Base-by-base conservation (phyloP, 2,113 vertebrate species). In the Lophura nycthemera region DNA sequence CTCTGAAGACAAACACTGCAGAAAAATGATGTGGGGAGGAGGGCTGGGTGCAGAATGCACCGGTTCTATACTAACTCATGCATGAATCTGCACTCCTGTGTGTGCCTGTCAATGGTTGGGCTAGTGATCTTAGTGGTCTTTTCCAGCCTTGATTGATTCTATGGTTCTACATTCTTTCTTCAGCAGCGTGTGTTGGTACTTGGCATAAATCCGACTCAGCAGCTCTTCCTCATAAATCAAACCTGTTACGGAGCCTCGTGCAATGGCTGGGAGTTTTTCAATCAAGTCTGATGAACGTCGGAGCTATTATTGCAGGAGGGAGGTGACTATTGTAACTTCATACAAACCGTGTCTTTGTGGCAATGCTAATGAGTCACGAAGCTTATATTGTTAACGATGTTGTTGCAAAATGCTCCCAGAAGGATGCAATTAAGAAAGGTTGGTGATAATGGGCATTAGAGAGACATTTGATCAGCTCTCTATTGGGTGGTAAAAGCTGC, bases 341-440 rank as follows among this genome's bases (percentile, higher is more conserved):
- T 30, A 50, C 36, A 38, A 75, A 64, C 47, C 29, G 2, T n/a
- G 48, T 64, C 75, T 69, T 86, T 27, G 18, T 88, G 83, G 54
- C n/a, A 77, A 30, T 2, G 21, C 47, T 72, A 84, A 67, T 57
- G 74, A 84, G 64, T 77, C 60, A 47, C 47, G 56, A 69, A 86
- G 71, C 76, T 83, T 30, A 18, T 32, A 47, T 50, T 1, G 0
- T 48, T 88, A 74, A 74, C 6, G 48, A 74, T 13, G 8, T 13
- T 3, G 0, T 27, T 70, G 60, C 56, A 82, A 78, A 86, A 45
- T 0, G 0, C 43, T 70, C 91, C 80, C 48, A 32, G 61, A 54
- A 86, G 66, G 76, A 78, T 60, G 56, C 34, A 93, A 56, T 82
- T 91, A 78, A 78, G 88, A 70, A 78, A 88, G 30, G 60, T 18